Base-by-base conservation (phyloP, 2,113 vertebrate species). In the Engystomops pustulosus region DNA sequence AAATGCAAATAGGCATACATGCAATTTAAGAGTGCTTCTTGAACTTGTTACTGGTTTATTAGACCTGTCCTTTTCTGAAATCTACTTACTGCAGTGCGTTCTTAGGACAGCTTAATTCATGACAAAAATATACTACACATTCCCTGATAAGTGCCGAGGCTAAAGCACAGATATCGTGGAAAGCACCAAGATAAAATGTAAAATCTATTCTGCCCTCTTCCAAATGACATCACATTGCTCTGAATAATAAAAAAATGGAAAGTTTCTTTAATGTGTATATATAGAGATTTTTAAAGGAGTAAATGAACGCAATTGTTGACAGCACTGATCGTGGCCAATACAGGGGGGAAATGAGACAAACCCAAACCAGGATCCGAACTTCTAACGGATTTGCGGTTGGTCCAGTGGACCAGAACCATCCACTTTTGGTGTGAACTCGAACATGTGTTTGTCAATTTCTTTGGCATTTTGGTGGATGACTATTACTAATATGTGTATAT, bases 51-150 rank as follows among this genome's bases (percentile, higher is more conserved):
- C 70, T 82, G 76, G 25, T 65, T 72, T 72, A 36, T 41, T 55
- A 65, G 41, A 75, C 53, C 44, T 51, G 51, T 49, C 53, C 71
- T 83, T 58, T 32, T 25, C 14, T 8, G 10, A 38, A 47, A 51
- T 58, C 41, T 76, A 44, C 47, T 53, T 76, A 76, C 58, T 45
- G 51, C 32, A 83, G 9, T 25, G 34, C 74, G 51, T 23, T 25
- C 36, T 69, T 74, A 41, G 27, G 67, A 85, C 70, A 30, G 36
- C 11, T 70, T 70, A 27, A 30, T 17, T 38, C 60, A 44, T 0
- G 0, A 51, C 14, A n/a, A 69, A 65, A 60, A 67, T 0, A 70
- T 47, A 67, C 62, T 67, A 36, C 32, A 10, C 30, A 36, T 67
- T 20, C 15, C 30, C 17, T 67, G 32, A 67, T 65, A 34, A 18